Conservation (phyloP, 2,888 invertebrate species). For the Xylocampa areola region DNA sequence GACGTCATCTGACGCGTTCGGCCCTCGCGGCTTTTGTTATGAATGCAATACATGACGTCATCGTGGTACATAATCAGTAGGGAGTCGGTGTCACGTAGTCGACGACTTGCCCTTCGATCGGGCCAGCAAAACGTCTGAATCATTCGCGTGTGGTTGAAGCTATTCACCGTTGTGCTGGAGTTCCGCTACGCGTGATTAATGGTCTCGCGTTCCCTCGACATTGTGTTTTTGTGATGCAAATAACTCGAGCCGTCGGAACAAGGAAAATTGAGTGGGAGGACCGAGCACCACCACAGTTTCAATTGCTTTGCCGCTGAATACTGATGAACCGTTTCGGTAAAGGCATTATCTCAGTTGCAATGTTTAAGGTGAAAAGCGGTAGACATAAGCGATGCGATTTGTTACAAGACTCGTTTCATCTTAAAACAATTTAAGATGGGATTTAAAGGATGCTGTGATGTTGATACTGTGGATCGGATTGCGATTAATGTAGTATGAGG, state of each 20-base stretch:
- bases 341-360: slow-evolving; percentile 80
- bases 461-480: slow-evolving; percentile 42
- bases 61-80: slow-evolving; percentile 44
- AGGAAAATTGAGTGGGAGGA: slow-evolving; percentile 88
- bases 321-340: slow-evolving; percentile 86
- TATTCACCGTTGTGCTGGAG: slow-evolving; percentile 81
- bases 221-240: slow-evolving; percentile 90
- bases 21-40: slow-evolving; percentile 11
- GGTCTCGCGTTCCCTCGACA: slow-evolving; percentile 86
- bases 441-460: slow-evolving; percentile 22
- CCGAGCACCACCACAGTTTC: slow-evolving; percentile 86
- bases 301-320: slow-evolving; percentile 88
- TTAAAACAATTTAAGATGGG: slow-evolving; percentile 44
- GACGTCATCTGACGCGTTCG: slow-evolving; percentile 8
- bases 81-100: slow-evolving; percentile 40
- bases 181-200: slow-evolving; percentile 87
- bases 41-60: slow-evolving; percentile 53
- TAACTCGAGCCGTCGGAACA: slow-evolving; percentile 88
- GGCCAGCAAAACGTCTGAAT: slow-evolving; percentile 81
- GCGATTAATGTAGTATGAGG: slow-evolving; percentile 24
- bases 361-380: slow-evolving; percentile 70
- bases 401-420: slow-evolving; percentile 47
- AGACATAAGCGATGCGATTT: slow-evolving; percentile 65
- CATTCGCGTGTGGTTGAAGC: slow-evolving; percentile 86
- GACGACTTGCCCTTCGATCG: slow-evolving; percentile 72